phyloP scores from a whole-genome alignment of 2,888 invertebrate genomes.

The Oligia strigilis region DNA sequence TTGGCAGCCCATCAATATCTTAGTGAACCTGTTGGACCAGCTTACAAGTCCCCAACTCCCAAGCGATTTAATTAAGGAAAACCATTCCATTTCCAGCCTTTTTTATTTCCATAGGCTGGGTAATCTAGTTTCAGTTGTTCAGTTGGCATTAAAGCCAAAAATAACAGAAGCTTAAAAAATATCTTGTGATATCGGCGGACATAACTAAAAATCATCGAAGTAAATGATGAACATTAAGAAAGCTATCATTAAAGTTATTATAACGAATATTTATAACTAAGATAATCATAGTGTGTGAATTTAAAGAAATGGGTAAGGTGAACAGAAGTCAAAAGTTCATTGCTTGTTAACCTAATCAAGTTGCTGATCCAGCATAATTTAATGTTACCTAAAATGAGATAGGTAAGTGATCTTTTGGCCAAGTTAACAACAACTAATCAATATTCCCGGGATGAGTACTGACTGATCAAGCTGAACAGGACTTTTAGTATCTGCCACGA shows the following conservation, averaged over 20 bases:
- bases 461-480: not conserved
- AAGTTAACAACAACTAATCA: not conserved
- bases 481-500: not conserved
- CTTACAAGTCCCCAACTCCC: not conserved
- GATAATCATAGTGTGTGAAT: not conserved
- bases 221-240: conserved; percentile 13
- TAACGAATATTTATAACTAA: not conserved
- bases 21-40: not conserved
- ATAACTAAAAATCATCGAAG: not conserved
- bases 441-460: not conserved
- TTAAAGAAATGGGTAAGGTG: conserved; percentile 1
- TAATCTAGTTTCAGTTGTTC: not conserved
- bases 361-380: not conserved
- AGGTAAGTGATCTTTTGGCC: not conserved
- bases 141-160: not conserved
- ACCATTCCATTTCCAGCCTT: not conserved
- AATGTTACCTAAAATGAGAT: not conserved
- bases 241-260: conserved; percentile 8
- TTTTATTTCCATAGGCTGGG: not conserved
- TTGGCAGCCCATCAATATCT: not conserved
- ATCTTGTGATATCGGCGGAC: not conserved
- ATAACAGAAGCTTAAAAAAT: conserved; percentile 7
- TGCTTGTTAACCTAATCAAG: not conserved
- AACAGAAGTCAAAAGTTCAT: conserved; percentile 18
- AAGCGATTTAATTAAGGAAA: not conserved